Evolutionary conservation across 1,140 invertebrate genomes (phyloP).

Genomic region (Xylocopa sonorina): DNA sequence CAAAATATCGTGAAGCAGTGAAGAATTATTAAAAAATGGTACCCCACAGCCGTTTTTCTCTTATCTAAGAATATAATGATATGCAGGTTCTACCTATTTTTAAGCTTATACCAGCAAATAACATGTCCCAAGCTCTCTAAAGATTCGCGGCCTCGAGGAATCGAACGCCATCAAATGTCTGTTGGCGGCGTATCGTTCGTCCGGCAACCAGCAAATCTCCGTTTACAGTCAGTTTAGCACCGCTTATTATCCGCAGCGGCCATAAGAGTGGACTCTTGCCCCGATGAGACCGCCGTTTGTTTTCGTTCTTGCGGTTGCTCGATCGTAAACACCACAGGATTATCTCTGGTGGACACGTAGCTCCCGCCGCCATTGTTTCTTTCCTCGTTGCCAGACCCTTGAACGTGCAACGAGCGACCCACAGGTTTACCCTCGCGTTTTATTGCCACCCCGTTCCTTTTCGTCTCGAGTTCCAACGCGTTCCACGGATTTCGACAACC

Average conservation of each 20-base stretch:
- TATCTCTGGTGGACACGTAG: constrained; percentile 26
- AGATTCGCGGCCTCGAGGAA: not conserved
- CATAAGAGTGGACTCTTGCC: constrained; percentile 4
- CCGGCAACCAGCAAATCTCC: constrained; percentile 26
- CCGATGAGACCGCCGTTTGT: constrained; percentile 28
- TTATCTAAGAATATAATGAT: no score
- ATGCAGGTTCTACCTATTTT: no score
- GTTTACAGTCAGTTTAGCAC: constrained; percentile 35
- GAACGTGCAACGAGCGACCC: not conserved
- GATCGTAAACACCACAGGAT: constrained; percentile 50
- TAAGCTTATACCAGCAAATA: no score
- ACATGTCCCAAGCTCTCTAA: no score
- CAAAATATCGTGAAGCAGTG: no score
- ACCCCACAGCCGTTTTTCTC: no score
- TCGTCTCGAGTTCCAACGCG: not conserved
- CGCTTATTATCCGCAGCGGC: constrained; percentile 33
- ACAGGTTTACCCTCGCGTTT: not conserved
- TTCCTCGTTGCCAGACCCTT: not conserved
- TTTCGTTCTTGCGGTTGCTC: constrained; percentile 43
- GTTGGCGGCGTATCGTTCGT: not conserved
- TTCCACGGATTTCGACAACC: not conserved
- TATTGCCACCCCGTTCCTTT: no score
- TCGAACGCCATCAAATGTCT: not conserved
- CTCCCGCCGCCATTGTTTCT: constrained; percentile 10
- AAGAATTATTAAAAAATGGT: no score